These are phyloP conservation scores for Aphrocallistes beatrix DNA, from an alignment of 37 sponge, comb jelly and placozoan genomes.

Conservation along the genomic window DNA sequence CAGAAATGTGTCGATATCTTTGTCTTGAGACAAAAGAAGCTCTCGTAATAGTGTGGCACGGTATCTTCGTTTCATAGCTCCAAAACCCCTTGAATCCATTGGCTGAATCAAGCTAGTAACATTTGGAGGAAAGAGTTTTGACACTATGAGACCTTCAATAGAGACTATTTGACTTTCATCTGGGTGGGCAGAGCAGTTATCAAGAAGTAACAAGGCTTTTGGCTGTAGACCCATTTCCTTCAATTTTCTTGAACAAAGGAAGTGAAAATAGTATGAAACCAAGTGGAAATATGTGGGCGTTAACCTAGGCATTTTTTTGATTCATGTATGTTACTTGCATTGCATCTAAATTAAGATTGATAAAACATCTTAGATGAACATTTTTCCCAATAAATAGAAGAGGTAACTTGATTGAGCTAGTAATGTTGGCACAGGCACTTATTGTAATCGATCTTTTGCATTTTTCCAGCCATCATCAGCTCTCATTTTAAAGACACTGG, in stretches of 20 bases:
- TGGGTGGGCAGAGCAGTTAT: conserved; percentile 56
- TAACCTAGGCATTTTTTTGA: conserved; percentile 57
- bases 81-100: conserved; percentile 62
- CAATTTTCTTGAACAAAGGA: too few relatives aligned
- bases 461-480: conserved; percentile 41
- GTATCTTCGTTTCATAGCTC: conserved; percentile 34
- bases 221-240: conserved; percentile 21
- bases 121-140: conserved; percentile 51
- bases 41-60: too few relatives aligned
- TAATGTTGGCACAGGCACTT: conserved; percentile 36
- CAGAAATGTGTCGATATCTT: too few relatives aligned
- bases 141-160: conserved; percentile 23
- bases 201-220: conserved; percentile 34
- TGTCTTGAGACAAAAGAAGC: too few relatives aligned
- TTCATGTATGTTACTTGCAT: conserved; percentile 37
- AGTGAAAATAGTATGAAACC: too few relatives aligned
- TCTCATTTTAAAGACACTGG: conserved; percentile 32
- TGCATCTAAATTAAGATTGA: neutral
- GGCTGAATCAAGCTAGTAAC: conserved; percentile 60
- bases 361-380: conserved; percentile 35
- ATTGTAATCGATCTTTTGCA: conserved; percentile 43
- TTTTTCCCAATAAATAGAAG: conserved; percentile 43
- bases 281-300: conserved; percentile 16
- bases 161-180: conserved; percentile 23
- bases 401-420: conserved; percentile 41